These are phyloP conservation scores for Pseudachorutes palmiensis DNA, from an alignment of 1,140 invertebrate species.

Conservation along the genomic window DNA sequence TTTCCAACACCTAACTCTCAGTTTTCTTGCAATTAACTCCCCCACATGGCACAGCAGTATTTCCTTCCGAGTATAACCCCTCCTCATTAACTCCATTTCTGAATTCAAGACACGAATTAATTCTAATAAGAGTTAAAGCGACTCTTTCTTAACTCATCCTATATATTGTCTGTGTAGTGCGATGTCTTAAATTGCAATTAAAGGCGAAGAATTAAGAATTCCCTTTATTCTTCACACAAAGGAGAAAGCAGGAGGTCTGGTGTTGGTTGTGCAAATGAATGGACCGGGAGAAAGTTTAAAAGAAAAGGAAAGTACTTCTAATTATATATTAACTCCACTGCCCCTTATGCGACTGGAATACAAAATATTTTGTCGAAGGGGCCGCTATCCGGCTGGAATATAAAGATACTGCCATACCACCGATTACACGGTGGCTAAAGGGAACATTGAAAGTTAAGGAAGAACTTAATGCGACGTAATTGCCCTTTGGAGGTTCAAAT, in stretches of 20 bases:
- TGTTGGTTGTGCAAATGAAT: neutral
- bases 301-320: neutral
- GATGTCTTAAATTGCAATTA: constrained; percentile 26
- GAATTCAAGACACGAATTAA: constrained; percentile 28
- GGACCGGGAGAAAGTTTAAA: neutral
- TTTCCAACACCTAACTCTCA: too few species aligned
- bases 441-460: neutral
- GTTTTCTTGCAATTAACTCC: neutral
- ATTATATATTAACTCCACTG: constrained; percentile 1
- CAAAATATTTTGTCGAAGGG: constrained; percentile 1
- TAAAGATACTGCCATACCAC: neutral
- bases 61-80: neutral
- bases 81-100: constrained; percentile 1
- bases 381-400: neutral
- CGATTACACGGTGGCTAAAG: neutral
- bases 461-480: neutral
- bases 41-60: neutral
- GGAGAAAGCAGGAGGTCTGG: neutral
- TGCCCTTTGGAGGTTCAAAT: too few species aligned
- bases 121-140: constrained; percentile 17
- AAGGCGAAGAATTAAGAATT: constrained; percentile 26
- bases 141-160: neutral
- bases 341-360: neutral
- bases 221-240: constrained; percentile 18
- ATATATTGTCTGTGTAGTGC: constrained; percentile 9